Percentiles rank a stretch among this genome's conserved stretches.
These are phyloP conservation scores for Montipora cactus DNA, from an alignment of 64 coral and sea anemone genomes.

Conservation along the genomic window DNA sequence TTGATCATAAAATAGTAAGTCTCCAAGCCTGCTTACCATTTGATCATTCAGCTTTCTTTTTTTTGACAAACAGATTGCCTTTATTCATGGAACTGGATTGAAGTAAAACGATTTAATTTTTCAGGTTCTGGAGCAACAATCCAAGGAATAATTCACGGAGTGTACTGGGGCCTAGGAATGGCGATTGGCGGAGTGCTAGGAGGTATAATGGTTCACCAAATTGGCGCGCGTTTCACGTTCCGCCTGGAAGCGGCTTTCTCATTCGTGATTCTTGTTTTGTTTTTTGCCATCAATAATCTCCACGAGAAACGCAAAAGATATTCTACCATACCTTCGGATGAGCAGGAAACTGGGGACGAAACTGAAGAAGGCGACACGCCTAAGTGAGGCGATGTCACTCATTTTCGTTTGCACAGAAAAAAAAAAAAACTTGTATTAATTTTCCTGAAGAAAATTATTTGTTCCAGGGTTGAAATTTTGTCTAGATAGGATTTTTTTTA, in stretches of 20 bases:
- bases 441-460: too few species aligned
- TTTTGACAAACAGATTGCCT: neutral
- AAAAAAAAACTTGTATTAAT: too few species aligned
- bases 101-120: neutral
- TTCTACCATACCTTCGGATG: conserved; percentile 14
- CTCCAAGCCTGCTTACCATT: too few species aligned
- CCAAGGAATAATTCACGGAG: conserved; percentile 95
- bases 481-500: too few species aligned
- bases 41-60: too few species aligned
- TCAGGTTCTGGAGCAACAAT: conserved; percentile 86
- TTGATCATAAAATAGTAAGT: too few species aligned
- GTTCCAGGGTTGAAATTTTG: too few species aligned
- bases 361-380: neutral
- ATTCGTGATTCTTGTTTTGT: conserved; percentile 77
- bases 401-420: too few species aligned
- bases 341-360: neutral
- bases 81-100: neutral
- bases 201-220: conserved; percentile 75
- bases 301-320: conserved; percentile 26
- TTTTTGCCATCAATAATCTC: conserved; percentile 79
- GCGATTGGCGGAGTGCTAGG: conserved; percentile 86
- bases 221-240: conserved; percentile 83
- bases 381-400: neutral
- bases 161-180: conserved; percentile 95
- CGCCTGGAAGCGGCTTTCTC: conserved; percentile 72